Evolutionary conservation across 2,113 vertebrate genomes (phyloP).

Genomic region (Nothocercus julius): DNA sequence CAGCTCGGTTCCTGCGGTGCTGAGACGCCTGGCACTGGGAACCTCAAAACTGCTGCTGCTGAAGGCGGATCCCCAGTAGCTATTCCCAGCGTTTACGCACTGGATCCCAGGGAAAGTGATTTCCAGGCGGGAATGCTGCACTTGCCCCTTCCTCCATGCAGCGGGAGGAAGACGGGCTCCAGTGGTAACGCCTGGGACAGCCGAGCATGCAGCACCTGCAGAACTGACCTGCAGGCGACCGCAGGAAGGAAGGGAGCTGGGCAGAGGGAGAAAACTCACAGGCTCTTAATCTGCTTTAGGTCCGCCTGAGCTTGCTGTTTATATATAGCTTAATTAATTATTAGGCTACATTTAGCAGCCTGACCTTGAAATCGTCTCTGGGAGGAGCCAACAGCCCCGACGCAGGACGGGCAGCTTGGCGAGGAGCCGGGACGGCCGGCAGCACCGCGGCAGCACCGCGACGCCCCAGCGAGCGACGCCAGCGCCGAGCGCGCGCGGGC

Average conservation of each 20-base stretch:
- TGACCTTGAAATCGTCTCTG: neutral
- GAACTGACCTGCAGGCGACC: neutral
- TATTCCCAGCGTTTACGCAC: neutral
- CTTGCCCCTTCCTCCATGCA: neutral
- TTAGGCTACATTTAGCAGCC: constrained; percentile 26
- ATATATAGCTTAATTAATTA: constrained; percentile 62
- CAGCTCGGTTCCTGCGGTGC: neutral
- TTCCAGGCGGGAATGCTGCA: neutral
- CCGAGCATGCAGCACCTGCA: neutral
- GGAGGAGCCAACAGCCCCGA: neutral
- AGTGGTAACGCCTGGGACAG: neutral
- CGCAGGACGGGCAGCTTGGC: neutral
- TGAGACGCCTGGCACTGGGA: neutral
- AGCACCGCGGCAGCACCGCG: neutral
- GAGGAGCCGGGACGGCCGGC: neutral
- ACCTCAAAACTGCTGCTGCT: accelerated
- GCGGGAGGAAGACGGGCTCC: neutral
- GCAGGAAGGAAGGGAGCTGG: accelerated
- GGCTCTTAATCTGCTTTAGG: constrained; percentile 47
- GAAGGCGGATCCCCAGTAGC: neutral
- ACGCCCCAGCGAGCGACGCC: too few relatives aligned
- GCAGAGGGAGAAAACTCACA: neutral
- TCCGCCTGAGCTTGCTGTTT: constrained; percentile 31
- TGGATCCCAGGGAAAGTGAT: accelerated
- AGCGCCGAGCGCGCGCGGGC: too few relatives aligned